Evolutionary conservation across 1,140 invertebrate species (phyloP), one percentile per base, ranked within the genome.

Genomic region (Ceratoteleas bidentatus): DNA sequence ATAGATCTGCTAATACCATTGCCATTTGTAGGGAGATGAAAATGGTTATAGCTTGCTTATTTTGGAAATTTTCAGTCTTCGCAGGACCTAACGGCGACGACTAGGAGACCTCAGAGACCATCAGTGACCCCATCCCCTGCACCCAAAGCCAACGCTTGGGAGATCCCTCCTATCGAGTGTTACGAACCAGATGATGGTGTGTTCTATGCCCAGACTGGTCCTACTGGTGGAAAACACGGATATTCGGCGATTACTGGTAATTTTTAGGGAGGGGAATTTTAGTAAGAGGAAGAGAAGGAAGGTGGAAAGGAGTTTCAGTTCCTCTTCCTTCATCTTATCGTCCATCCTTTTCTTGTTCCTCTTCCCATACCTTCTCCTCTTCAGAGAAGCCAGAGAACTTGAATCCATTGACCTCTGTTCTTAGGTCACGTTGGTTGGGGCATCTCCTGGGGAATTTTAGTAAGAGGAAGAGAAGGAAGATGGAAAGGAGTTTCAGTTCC

Each of bases 381-480:
- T n/a, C n/a, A n/a, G n/a, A n/a, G n/a, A n/a, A n/a, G n/a, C n/a
- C n/a, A n/a, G n/a, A n/a, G n/a, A n/a, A n/a, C n/a, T n/a, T n/a
- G n/a, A n/a, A n/a, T n/a, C n/a, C n/a, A n/a, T n/a, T 43, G 40
- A 43, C 9, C 40, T 43, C 24, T 24, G 4, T 24, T 76, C 69
- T 47, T 33, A 97, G 97, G 97, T 81, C 96, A 97, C 87, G 96
- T 97, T 3, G 97, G 97, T 43, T 98, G 97, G 97, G 97, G 97
- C 45, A 96, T 98, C 81, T 95, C 96, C 0, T 99, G n/a, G n/a
- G n/a, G n/a, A n/a, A n/a, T n/a, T n/a, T n/a, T n/a, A n/a, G n/a
- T n/a, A n/a, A n/a, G n/a, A n/a, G n/a, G n/a, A n/a, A n/a, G n/a
- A n/a, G n/a, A n/a, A n/a, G n/a, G n/a, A n/a, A n/a, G n/a, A n/a